phyloP scores from a whole-genome alignment of 2,797 vertebrate species.

The Enteromius unitaeniatus region DNA sequence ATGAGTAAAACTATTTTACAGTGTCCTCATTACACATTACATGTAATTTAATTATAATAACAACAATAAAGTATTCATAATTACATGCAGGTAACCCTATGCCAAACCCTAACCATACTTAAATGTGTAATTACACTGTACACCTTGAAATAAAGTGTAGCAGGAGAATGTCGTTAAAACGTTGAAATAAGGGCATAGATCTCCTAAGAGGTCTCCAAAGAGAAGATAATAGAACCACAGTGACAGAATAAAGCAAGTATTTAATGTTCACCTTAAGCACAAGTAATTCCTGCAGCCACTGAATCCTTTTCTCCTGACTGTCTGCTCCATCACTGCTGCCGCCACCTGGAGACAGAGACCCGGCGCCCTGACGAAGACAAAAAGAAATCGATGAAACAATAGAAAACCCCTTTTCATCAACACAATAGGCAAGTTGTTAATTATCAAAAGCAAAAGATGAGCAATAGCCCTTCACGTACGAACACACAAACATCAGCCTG shows the following conservation, averaged over 20 bases:
- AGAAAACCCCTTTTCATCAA: slow-evolving; percentile 26
- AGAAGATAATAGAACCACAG: slow-evolving; percentile 17
- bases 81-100: background rate
- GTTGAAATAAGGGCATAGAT: slow-evolving; percentile 18
- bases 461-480: slow-evolving; percentile 31
- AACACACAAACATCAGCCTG: slow-evolving; percentile 17
- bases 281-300: slow-evolving; percentile 87
- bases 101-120: background rate
- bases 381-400: slow-evolving; percentile 71
- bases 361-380: slow-evolving; percentile 83
- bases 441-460: slow-evolving; percentile 4
- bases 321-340: slow-evolving; percentile 72
- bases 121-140: background rate
- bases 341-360: slow-evolving; percentile 88
- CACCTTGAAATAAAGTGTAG: background rate
- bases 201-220: slow-evolving; percentile 16
- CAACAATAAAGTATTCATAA: background rate
- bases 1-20: background rate
- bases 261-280: slow-evolving; percentile 84
- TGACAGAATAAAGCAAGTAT: slow-evolving; percentile 20
- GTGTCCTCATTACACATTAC: background rate
- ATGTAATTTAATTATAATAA: background rate
- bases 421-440: slow-evolving; percentile 22
- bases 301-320: slow-evolving; percentile 82
- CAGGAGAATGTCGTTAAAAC: background rate